Evolutionary conservation across 2,888 invertebrate genomes (phyloP).

Genomic region (Drosophila parthenogenetica): DNA sequence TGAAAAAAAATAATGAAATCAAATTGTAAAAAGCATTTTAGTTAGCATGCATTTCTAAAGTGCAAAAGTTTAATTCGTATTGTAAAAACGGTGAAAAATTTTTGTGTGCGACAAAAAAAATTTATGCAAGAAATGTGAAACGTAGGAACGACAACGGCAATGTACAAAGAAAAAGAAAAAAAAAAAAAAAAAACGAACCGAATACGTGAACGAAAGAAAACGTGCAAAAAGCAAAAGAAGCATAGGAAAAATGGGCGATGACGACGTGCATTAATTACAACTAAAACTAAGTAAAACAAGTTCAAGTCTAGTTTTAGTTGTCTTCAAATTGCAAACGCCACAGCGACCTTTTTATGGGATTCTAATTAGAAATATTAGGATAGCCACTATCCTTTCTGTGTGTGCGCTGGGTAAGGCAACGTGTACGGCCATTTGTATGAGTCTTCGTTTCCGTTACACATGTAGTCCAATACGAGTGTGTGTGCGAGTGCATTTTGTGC

Average conservation of each 20-base stretch:
- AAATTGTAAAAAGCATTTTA: constrained; percentile 53
- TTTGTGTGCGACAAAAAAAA: constrained; percentile 66
- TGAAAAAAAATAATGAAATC: constrained; percentile 63
- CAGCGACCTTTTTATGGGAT: constrained; percentile 18
- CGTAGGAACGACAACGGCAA: constrained; percentile 72
- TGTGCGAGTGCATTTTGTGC: constrained; percentile 42
- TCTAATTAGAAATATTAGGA: constrained; percentile 49
- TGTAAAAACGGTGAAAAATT: constrained; percentile 58
- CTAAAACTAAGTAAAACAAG: constrained; percentile 49
- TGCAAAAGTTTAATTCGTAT: constrained; percentile 34
- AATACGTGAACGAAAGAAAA: constrained; percentile 69
- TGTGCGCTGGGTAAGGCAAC: constrained; percentile 55
- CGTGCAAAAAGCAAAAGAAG: constrained; percentile 70
- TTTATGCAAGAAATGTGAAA: constrained; percentile 83
- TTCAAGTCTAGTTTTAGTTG: constrained; percentile 43
- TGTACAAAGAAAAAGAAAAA: constrained; percentile 53
- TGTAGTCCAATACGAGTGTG: constrained; percentile 35
- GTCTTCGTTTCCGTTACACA: constrained; percentile 68
- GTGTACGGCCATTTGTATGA: constrained; percentile 61
- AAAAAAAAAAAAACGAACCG: constrained; percentile 39
- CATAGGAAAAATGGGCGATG: constrained; percentile 71
- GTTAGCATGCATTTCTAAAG: constrained; percentile 44
- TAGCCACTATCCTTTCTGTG: constrained; percentile 20
- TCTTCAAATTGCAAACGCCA: constrained; percentile 16
- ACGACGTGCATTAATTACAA: constrained; percentile 72